Evolutionary conservation across 2,113 vertebrate species (phyloP).

Genomic region (Lepisosteus oculatus): DNA sequence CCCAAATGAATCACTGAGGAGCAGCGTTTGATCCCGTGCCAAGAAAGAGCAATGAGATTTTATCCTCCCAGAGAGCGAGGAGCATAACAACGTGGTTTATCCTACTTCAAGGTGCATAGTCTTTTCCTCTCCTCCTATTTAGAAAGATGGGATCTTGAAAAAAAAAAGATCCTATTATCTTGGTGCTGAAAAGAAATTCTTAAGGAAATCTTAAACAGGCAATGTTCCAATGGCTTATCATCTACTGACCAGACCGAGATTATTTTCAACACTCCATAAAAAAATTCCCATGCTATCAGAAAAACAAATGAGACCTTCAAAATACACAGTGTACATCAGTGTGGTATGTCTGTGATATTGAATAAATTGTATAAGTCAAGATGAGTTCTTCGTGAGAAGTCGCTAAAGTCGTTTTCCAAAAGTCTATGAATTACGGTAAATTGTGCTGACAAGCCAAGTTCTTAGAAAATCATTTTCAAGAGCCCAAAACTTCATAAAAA

Average conservation of each 20-base stretch:
- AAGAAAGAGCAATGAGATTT: constrained; percentile 42
- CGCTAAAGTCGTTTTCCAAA: no score
- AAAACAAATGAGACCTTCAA: constrained; percentile 17
- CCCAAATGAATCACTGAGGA: constrained; percentile 50
- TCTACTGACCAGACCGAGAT: constrained; percentile 47
- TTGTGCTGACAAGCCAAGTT: no score
- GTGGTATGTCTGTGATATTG: no score
- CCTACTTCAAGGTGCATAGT: constrained; percentile 26
- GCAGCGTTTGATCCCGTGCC: constrained; percentile 42
- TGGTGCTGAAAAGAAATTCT: constrained; percentile 49
- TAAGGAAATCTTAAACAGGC: constrained; percentile 40
- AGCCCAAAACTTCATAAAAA: no score
- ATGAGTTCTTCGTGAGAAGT: no score
- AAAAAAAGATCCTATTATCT: constrained; percentile 50
- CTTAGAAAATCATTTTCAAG: no score
- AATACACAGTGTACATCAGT: background rate
- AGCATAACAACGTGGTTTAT: constrained; percentile 27
- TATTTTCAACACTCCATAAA: constrained; percentile 25
- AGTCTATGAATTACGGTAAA: no score
- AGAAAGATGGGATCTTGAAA: constrained; percentile 39
- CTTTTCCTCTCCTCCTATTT: constrained; percentile 29
- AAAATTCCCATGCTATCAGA: constrained; percentile 3
- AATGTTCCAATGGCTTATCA: constrained; percentile 45
- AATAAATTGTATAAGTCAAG: no score
- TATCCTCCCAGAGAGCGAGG: constrained; percentile 23